A percentile compares a stretch with the other conserved stretches of the same genome.
These are phyloP conservation scores for Seira musarum DNA, from an alignment of 2,888 invertebrate genomes.

Conservation along the genomic window DNA sequence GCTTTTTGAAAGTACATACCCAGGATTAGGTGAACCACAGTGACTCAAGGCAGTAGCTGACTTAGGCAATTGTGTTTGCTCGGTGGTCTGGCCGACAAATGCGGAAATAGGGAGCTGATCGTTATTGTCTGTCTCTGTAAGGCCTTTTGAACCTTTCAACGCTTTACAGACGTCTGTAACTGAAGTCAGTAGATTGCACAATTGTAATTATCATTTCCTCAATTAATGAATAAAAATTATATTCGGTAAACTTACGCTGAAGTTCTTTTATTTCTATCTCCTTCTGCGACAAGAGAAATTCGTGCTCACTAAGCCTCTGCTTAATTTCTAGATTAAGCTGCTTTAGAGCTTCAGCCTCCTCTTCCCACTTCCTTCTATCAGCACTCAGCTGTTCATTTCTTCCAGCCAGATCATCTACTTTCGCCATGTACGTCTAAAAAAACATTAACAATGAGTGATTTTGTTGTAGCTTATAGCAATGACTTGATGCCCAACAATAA, in stretches of 20 bases:
- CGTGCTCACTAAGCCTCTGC: slow-evolving; percentile 40
- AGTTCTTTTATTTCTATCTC: slow-evolving; percentile 34
- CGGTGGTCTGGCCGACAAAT: slow-evolving; percentile 39
- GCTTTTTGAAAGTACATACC: background rate
- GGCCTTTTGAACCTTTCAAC: slow-evolving; percentile 39
- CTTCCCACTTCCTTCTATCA: slow-evolving; percentile 38
- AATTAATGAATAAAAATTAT: too few relatives aligned
- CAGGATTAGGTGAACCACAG: slow-evolving; percentile 9
- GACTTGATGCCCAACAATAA: too few relatives aligned
- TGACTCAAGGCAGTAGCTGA: slow-evolving; percentile 20
- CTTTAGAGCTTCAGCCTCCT: slow-evolving; percentile 42
- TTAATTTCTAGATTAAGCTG: slow-evolving; percentile 45
- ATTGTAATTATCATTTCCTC: too few relatives aligned
- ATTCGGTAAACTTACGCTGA: slow-evolving; percentile 31
- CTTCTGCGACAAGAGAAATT: slow-evolving; percentile 25
- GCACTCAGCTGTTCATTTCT: slow-evolving; percentile 38
- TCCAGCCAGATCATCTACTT: slow-evolving; percentile 43
- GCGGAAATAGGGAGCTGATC: slow-evolving; percentile 39
- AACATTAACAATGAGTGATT: background rate
- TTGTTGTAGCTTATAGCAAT: too few relatives aligned
- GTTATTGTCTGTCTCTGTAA: slow-evolving; percentile 21
- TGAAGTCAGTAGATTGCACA: too few relatives aligned
- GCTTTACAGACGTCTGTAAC: too few relatives aligned
- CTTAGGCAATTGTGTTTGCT: slow-evolving; percentile 40
- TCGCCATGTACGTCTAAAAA: slow-evolving; percentile 38